phyloP scores from a whole-genome alignment of 2,888 invertebrate species.

The Petrolisthes cinctipes region DNA sequence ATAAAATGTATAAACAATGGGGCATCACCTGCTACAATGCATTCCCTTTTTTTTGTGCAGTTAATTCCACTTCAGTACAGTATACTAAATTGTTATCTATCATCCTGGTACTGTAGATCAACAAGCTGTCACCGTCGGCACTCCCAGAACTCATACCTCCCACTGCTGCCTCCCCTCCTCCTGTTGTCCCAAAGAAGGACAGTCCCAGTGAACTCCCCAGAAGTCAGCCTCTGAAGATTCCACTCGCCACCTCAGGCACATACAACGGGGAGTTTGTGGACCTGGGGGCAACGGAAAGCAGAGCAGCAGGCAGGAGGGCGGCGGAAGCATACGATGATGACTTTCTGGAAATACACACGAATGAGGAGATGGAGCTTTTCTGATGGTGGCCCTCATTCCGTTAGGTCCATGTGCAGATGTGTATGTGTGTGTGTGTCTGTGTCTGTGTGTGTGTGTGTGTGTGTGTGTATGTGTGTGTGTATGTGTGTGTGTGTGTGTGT shows the following conservation, averaged over 20 bases:
- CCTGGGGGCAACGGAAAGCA: neutral
- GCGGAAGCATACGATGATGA: constrained; percentile 47
- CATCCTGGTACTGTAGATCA: constrained; percentile 33
- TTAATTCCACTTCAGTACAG: too few species aligned
- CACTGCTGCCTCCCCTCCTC: neutral
- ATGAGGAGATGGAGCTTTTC: constrained; percentile 55
- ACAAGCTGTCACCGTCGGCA: constrained; percentile 41
- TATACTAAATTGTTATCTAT: neutral
- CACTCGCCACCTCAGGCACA: neutral
- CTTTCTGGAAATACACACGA: constrained; percentile 38
- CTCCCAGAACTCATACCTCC: constrained; percentile 24
- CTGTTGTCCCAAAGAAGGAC: neutral
- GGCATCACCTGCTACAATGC: too few species aligned
- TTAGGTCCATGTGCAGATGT: neutral
- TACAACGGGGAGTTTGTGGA: constrained; percentile 39
- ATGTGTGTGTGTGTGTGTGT: neutral
- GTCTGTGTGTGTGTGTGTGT: neutral
- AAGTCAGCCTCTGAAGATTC: neutral
- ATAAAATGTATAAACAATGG: too few species aligned
- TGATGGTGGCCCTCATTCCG: constrained; percentile 12
- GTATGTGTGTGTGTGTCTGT: neutral
- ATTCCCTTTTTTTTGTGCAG: too few species aligned
- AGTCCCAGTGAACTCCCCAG: neutral
- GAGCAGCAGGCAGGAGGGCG: neutral
- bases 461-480: neutral